Evolutionary conservation across 2,113 vertebrate genomes (phyloP).

Genomic region (Anolis sagrei): DNA sequence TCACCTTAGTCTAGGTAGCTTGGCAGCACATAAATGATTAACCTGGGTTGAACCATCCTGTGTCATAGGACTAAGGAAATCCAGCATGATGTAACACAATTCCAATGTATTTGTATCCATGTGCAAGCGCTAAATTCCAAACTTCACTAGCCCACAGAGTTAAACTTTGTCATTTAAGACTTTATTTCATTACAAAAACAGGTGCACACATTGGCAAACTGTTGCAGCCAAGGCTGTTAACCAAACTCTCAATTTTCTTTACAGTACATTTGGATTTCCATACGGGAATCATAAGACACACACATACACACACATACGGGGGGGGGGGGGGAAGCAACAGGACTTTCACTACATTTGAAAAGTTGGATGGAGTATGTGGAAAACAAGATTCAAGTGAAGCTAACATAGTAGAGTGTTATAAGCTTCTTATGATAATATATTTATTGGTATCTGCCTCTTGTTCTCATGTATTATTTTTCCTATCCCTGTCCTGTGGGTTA

Average conservation of each 20-base stretch:
- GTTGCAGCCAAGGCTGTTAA: background rate
- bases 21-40: background rate
- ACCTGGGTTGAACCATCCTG: background rate
- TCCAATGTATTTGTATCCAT: background rate
- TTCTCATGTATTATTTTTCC: background rate
- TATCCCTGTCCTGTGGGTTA: conserved; percentile 42
- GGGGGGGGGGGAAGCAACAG: too few relatives aligned
- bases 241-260: background rate
- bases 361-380: too few relatives aligned
- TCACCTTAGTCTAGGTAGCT: too few relatives aligned
- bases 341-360: background rate
- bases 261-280: background rate
- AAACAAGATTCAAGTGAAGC: background rate
- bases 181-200: background rate
- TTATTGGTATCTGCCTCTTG: background rate
- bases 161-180: too few relatives aligned
- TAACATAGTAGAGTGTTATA: background rate
- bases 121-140: background rate
- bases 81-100: background rate
- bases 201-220: background rate
- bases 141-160: background rate
- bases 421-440: background rate
- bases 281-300: background rate
- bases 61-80: background rate
- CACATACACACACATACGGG: too few relatives aligned